phyloP scores from a whole-genome alignment of 2,797 vertebrate genomes.

The Rhynchotus rufescens region DNA sequence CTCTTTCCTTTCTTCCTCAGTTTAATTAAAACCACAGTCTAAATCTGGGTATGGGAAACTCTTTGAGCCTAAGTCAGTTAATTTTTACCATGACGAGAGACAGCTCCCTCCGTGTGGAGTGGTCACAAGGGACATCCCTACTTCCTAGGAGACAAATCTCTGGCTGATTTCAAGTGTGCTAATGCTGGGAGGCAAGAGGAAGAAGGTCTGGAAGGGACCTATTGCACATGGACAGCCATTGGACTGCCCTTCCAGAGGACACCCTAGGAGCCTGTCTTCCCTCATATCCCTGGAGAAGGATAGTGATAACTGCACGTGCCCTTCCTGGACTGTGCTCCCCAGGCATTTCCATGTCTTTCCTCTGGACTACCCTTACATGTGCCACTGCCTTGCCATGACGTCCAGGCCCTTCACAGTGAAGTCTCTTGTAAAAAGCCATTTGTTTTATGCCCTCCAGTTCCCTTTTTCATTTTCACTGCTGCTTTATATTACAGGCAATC shows the following conservation, averaged over 20 bases:
- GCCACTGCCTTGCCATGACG: neutral
- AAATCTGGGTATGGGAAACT: neutral
- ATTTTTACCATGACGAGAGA: neutral
- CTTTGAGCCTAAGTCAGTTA: neutral
- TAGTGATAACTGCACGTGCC: neutral
- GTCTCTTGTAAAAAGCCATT: neutral
- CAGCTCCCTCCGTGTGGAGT: neutral
- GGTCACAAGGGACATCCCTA: neutral
- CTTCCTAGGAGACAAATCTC: neutral
- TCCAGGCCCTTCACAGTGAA: neutral
- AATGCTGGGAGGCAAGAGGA: neutral
- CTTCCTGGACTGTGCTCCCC: neutral
- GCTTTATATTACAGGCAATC: constrained; percentile 1
- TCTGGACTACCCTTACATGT: neutral
- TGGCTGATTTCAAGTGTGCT: neutral
- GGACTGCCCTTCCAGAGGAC: rapidly evolving
- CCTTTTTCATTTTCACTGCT: constrained; percentile 4
- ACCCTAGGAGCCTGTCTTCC: neutral
- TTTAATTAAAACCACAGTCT: neutral
- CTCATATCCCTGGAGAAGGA: neutral
- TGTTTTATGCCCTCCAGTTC: constrained; percentile 8
- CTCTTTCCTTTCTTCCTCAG: neutral
- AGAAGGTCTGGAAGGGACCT: neutral
- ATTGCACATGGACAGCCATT: neutral
- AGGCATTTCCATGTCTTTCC: neutral